Evolutionary conservation across 2,888 invertebrate genomes (phyloP).

Genomic region (Microctonus aethiopoides): DNA sequence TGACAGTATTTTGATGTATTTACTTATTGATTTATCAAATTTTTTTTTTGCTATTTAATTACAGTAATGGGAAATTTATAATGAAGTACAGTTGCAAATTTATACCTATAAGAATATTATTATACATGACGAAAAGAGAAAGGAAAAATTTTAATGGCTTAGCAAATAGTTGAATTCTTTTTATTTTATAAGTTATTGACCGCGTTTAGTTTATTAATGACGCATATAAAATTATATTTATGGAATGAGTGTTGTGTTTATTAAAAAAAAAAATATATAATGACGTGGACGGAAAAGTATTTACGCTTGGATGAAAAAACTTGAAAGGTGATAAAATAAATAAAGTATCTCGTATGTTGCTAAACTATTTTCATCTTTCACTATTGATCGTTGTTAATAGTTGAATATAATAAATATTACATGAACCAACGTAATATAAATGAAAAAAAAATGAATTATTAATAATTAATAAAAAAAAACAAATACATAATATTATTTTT

Average conservation of each 20-base stretch:
- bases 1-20: too few species aligned
- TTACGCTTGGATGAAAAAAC: background rate
- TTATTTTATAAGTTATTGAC: background rate
- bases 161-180: background rate
- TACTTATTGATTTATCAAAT: too few species aligned
- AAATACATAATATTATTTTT: too few species aligned
- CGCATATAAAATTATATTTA: background rate
- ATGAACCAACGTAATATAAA: background rate
- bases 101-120: background rate
- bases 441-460: background rate
- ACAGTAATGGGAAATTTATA: background rate
- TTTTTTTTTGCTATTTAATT: too few species aligned
- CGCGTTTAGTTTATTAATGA: background rate
- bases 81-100: background rate
- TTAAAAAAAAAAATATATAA: background rate
- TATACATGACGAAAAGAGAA: background rate
- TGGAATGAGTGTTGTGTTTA: background rate
- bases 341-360: background rate
- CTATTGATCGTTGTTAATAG: background rate
- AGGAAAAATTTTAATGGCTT: background rate
- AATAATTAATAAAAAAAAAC: background rate
- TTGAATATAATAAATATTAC: background rate
- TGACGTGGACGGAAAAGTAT: background rate
- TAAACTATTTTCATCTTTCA: constrained; percentile 1
- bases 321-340: background rate